Evolutionary conservation across 2,888 invertebrate species (phyloP).

Genomic region (Acanthosoma haemorrhoidale): DNA sequence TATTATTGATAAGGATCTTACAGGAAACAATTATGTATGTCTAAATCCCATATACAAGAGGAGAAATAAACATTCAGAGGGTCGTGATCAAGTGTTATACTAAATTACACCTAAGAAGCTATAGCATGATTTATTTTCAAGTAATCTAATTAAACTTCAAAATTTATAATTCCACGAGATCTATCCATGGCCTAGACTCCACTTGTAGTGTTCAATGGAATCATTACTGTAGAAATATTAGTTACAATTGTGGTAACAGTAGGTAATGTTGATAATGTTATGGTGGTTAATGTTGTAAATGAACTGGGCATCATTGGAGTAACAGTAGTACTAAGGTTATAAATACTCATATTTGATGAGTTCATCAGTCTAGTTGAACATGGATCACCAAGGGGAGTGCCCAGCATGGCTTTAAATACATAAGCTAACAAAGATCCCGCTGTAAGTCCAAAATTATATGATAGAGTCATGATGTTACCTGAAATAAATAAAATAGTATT

Average conservation of each 20-base stretch:
- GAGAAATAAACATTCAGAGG: slow-evolving; percentile 2
- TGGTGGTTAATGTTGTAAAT: not conserved
- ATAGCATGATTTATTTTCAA: too few species aligned
- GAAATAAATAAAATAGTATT: slow-evolving; percentile 35
- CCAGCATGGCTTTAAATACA: slow-evolving; percentile 56
- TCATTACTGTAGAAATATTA: not conserved
- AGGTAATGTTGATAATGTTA: not conserved
- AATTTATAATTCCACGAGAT: too few species aligned
- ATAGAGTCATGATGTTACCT: slow-evolving; percentile 90
- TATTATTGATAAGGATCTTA: not conserved
- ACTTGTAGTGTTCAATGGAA: not conserved
- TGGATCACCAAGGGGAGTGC: slow-evolving; percentile 42
- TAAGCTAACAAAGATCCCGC: slow-evolving; percentile 81
- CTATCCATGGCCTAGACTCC: not conserved
- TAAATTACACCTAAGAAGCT: not conserved
- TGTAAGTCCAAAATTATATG: slow-evolving; percentile 81
- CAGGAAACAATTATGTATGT: not conserved
- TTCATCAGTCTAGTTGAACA: slow-evolving; percentile 11
- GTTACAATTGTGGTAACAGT: not conserved
- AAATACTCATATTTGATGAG: not conserved
- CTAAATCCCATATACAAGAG: not conserved
- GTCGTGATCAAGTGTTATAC: not conserved
- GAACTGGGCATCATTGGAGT: not conserved
- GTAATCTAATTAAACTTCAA: too few species aligned
- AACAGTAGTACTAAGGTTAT: not conserved